Evolutionary conservation across 1,140 invertebrate species (phyloP), one percentile per base, ranked within the genome.

Genomic region (Drosophila gunungcola): DNA sequence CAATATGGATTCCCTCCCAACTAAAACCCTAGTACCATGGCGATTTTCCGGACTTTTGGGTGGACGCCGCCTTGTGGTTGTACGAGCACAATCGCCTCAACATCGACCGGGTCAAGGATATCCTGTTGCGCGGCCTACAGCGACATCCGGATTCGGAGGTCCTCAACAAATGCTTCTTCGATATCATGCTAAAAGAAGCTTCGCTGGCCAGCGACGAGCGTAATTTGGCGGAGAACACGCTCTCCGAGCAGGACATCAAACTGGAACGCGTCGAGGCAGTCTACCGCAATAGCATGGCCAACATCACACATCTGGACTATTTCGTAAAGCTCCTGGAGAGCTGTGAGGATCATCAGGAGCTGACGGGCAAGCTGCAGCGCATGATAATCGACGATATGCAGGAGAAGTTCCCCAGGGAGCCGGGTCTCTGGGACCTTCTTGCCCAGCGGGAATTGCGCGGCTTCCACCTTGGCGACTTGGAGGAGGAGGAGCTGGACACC

Each of bases 371-470:
- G 9, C 48, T 92, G 5, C 91, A 92, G 70, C 64, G 70, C 2
- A 21, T 53, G 3, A 92, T 92, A 0, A 77, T 92, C 25, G 53
- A 82, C 2, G 91, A 92, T 42, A 67, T 92, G 60, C 74, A 92
- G 55, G 67, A 80, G 16, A 81, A 75, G 41, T 92, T 85, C 12
- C 72, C 80, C 0, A 67, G 82, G 0, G 78, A 92, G 46, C 85
- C 83, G 12, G 67, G 57, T 0, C 38, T 92, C 0, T 92, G 91
- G 91, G 88, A 92, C 56, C 34, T 74, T 4, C 48, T 92, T 12
- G 91, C 91, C 0, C 91, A 92, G 39, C 78, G 91, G 0, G 91
- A 92, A 48, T 54, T 92, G 16, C 77, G 78, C 21, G 91, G 91
- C 13, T 80, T 60, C 12, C 78, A 80, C 45, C 45, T 92, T 16